phyloP scores from a whole-genome alignment of 2,113 vertebrate species.

The Eolophus roseicapilla region DNA sequence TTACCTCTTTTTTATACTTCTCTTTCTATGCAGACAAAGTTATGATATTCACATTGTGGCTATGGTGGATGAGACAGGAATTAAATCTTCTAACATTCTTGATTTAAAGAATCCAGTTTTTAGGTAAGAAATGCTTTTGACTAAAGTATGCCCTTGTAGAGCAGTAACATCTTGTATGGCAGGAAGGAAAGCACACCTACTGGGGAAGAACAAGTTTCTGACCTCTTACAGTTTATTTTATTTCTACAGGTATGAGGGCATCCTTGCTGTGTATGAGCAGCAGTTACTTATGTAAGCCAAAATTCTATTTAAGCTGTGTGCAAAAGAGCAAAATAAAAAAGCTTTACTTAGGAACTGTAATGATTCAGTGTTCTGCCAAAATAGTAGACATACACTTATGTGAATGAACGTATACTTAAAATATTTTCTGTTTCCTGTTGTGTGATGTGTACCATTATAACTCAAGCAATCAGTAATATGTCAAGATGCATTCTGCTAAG shows the following conservation, averaged over 20 bases:
- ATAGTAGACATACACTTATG: not conserved
- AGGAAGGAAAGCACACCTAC: not conserved
- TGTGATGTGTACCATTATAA: not conserved
- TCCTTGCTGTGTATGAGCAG: not conserved
- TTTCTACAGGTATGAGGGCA: not conserved
- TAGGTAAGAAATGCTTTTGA: constrained; percentile 65
- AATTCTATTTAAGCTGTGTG: not conserved
- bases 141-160: not conserved
- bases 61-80: constrained; percentile 80
- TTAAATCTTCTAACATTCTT: constrained; percentile 80
- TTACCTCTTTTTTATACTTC: not conserved
- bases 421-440: not conserved
- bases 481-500: not conserved
- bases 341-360: not conserved
- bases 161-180: not conserved
- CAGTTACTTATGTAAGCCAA: not conserved
- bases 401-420: not conserved
- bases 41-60: constrained; percentile 81
- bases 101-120: constrained; percentile 83
- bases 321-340: not conserved
- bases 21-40: constrained; percentile 74
- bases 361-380: not conserved
- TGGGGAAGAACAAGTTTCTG: not conserved
- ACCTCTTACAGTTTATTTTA: not conserved
- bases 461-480: not conserved